Evolutionary conservation across 2,113 vertebrate genomes (phyloP).

Genomic region (Eulemur rufifrons): DNA sequence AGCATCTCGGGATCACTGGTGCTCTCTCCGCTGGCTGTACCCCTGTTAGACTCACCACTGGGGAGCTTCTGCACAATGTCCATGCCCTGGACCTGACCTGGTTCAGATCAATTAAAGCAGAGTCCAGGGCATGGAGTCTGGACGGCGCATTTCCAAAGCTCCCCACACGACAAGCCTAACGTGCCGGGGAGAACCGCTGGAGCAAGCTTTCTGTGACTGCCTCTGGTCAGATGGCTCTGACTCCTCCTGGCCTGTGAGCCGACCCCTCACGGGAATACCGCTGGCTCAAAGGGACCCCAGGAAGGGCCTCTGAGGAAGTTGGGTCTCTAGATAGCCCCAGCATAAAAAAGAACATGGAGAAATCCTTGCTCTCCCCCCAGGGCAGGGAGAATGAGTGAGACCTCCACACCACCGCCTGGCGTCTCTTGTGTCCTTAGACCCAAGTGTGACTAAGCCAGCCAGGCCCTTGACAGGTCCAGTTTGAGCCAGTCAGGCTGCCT

Average conservation of each 20-base stretch:
- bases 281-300: not conserved
- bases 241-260: not conserved
- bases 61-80: not conserved
- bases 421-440: not conserved
- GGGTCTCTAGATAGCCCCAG: not conserved
- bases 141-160: not conserved
- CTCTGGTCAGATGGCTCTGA: not conserved
- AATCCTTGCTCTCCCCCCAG: not conserved
- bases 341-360: not conserved
- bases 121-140: not conserved
- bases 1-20: not conserved
- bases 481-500: conserved; percentile 2
- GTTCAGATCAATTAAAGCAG: not conserved
- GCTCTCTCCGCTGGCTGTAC: not conserved
- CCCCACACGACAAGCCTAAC: not conserved
- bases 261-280: not conserved
- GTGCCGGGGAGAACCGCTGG: not conserved
- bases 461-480: not conserved
- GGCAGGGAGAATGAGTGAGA: not conserved
- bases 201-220: not conserved
- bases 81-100: too few relatives aligned
- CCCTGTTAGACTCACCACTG: not conserved
- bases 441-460: not conserved
- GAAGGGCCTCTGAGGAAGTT: not conserved
- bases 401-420: not conserved